Evolutionary conservation across 2,888 invertebrate species (phyloP), one percentile per base, ranked within the genome.

Genomic region (Encarsia formosa): DNA sequence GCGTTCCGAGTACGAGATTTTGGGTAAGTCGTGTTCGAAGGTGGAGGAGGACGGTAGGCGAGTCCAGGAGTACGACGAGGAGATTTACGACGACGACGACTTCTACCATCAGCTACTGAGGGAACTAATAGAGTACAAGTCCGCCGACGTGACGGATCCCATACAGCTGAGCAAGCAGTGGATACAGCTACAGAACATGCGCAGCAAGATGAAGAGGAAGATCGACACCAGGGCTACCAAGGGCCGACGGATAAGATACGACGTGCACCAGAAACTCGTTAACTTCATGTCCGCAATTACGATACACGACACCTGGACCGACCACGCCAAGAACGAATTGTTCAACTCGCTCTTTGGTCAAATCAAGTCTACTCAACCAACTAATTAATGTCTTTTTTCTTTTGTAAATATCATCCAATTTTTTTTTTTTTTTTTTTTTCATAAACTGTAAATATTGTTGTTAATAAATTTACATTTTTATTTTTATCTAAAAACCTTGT

Each of bases 41-140:
- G 58, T 63, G 16, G 60, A 65, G 23, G 60, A 60, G 4, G 68
- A 72, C 38, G 66, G 63, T 5, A 75, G 77, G 43, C 59, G 65
- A 35, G 68, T 75, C 52, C 81, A 82, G 60, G 83, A 86, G 61
- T 82, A 84, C 58, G 85, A 90, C 65, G 66, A 79, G 0, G 90
- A 97, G 76, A 89, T 97, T 65, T 98, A 92, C 76, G 96, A 98
- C 72, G 98, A 98, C 68, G 90, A 89, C 65, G 98, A 98, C 70
- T 98, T 98, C 73, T 98, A 98, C 74, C 95, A 96, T 73, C 91
- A 94, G 65, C 78, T 96, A 48, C 76, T 98, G 37, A 78, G 92
- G 57, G 95, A 97, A 71, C 77, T 98, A 32, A 95, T 98, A 58
- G 94, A 97, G 71, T 86, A 87, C 59, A 95, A 95, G 75, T 87